Base-by-base conservation (phyloP, 1,140 invertebrate genomes). In the Dryas iulia region DNA sequence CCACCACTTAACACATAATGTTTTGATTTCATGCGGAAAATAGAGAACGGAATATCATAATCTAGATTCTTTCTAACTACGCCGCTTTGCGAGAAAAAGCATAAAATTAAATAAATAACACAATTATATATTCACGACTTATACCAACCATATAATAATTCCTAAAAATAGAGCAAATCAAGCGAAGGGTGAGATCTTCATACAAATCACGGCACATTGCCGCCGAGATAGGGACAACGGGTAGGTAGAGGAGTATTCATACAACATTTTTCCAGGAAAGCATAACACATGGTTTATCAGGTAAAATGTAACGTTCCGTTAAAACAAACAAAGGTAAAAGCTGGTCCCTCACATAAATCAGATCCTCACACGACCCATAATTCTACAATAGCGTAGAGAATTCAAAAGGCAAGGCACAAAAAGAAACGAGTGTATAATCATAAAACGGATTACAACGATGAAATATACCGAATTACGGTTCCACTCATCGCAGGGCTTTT, bases 391-490 rank as follows among this genome's bases (percentile, higher is more conserved):
- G 26, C 61, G 61, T 18, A 63, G 60, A 60, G 53, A 70, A 70
- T 70, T 70, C 61, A 70, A 70, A 62, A 53, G 60, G 60, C 60
- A 62, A 62, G 66, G 63, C 66, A 68, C 31, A 61, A 68, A 68
- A 62, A 68, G 59, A 68, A 60, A 63, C 33, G 62, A 58, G 47
- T 73, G 59, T 61, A 73, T 73, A 66, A 73, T 63, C 71, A 61
- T 73, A 66, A 73, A 69, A 61, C 25, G 59, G 62, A 69, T 69
- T 69, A 73, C 62, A 69, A 35, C 71, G 61, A 64, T 69, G 60
- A 73, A 69, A 73, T 69, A 73, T 73, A 73, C 62, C 59, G 54
- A 54, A 53, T 69, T 60, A 33, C 57, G 54, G 33, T 30, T 25
- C 24, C 66, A 54, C 47, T 62, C 60, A 54, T 63, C 61, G 52